phyloP scores from a whole-genome alignment of 2,888 invertebrate species.

The Ophion costatus region DNA sequence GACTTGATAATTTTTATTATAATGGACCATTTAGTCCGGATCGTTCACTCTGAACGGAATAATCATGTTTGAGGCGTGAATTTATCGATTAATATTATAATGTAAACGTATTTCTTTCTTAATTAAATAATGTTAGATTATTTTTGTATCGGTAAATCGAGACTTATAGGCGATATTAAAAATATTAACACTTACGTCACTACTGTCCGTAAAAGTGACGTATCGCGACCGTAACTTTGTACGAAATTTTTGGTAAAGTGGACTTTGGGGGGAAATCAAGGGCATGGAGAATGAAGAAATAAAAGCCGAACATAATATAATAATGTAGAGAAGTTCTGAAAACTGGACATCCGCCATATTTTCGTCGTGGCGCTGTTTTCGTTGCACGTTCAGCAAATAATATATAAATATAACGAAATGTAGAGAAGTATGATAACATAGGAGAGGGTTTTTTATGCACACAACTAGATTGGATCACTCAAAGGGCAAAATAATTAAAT shows the following conservation, averaged over 20 bases:
- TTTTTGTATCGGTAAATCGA: background rate
- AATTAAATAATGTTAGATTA: background rate
- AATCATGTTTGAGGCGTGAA: background rate
- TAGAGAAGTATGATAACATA: background rate
- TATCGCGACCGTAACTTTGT: background rate
- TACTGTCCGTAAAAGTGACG: background rate
- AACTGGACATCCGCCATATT: background rate
- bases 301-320: background rate
- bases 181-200: background rate
- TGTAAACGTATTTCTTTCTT: background rate
- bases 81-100: background rate
- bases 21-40: slow-evolving; percentile 22
- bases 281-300: background rate
- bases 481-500: background rate
- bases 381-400: background rate
- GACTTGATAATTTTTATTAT: slow-evolving; percentile 71
- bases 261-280: background rate
- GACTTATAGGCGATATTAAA: background rate
- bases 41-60: slow-evolving; percentile 1
- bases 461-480: background rate
- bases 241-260: background rate
- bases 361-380: background rate
- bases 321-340: background rate
- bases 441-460: background rate
- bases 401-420: background rate